Evolutionary conservation across 2,113 vertebrate species (phyloP).

Genomic region (Cnemophilus loriae): DNA sequence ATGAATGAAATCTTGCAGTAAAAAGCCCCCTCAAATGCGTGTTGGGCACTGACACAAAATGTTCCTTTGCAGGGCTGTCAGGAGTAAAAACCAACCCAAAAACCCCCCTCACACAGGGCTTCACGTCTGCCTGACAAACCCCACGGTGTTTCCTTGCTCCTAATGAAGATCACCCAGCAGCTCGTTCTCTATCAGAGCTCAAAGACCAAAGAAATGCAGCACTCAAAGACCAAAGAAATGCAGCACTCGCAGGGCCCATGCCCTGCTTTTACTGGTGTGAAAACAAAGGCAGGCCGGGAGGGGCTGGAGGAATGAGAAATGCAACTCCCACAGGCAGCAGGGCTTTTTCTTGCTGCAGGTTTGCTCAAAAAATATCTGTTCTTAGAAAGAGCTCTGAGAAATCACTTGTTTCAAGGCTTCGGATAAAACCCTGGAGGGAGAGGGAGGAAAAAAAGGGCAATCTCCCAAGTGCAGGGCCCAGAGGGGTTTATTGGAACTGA

Average conservation of each 20-base stretch:
- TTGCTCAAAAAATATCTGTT: neutral
- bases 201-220: neutral
- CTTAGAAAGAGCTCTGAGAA: slow-evolving; percentile 25
- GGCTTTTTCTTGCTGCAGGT: neutral
- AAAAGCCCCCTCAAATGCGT: neutral
- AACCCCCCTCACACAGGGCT: neutral
- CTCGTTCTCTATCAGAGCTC: neutral
- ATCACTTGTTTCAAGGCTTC: neutral
- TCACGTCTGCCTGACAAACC: neutral
- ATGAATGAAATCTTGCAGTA: neutral
- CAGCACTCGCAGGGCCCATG: too few relatives aligned
- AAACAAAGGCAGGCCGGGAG: too few relatives aligned
- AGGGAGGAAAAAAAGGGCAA: neutral
- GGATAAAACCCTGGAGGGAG: neutral
- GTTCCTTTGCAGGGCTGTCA: neutral
- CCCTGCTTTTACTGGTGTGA: too few relatives aligned
- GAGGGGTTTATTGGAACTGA: neutral
- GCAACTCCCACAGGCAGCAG: neutral
- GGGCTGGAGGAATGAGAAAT: neutral
- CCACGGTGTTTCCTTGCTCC: neutral
- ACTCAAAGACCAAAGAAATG: too few relatives aligned
- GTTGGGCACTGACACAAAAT: neutral
- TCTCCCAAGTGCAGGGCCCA: neutral
- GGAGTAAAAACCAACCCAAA: neutral
- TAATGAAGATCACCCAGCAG: neutral